Base-by-base conservation (phyloP, 2,888 invertebrate genomes). In the Romanomermis culicivorax region DNA sequence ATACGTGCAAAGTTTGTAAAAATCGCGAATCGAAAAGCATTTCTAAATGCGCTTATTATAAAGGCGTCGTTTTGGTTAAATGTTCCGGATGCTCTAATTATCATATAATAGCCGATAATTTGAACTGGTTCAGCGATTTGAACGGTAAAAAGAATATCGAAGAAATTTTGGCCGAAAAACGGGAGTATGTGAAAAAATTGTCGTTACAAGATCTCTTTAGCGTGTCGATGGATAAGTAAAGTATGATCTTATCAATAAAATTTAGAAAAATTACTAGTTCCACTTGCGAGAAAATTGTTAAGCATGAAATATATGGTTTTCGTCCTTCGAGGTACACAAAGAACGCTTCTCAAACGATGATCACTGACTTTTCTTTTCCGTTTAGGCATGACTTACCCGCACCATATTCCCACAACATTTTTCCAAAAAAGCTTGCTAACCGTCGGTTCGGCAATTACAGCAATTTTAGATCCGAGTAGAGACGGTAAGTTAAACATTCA, bases 101-200 rank as follows among this genome's bases (percentile, higher is more conserved):
- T 69, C 95, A 95, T 72, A 74, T 95, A 26, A 91, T 95, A 60
- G 93, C 93, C 0, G 93, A 95, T 68, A 89, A 95, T 71, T 75
- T 95, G 1, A 83, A 83, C 59, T 95, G 93, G 93, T 95, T 93
- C 68, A 75, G 79, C 0, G 82, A 86, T 66, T 73, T 82, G 65
- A 62, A 73, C 58, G 68, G 67, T 52, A 67, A 68, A 57, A 61
- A 77, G 59, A 93, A 93, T 66, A 85, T 95, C 62, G 91, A 93
- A 74, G 82, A 84, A 59, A 83, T 89, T 36, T 74, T 93, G 68
- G 80, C 80, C 23, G 80, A 79, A 56, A 87, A 84, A 66, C 91
- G 91, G 1, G 89, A 93, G 74, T 75, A 72, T 2, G 84, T 91
- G 2, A 65, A 65, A 49, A 49, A 49, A 20, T 25, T 49, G 29